Evolutionary conservation across 2,888 invertebrate species (phyloP).

Genomic region (Trichogramma evanescens): DNA sequence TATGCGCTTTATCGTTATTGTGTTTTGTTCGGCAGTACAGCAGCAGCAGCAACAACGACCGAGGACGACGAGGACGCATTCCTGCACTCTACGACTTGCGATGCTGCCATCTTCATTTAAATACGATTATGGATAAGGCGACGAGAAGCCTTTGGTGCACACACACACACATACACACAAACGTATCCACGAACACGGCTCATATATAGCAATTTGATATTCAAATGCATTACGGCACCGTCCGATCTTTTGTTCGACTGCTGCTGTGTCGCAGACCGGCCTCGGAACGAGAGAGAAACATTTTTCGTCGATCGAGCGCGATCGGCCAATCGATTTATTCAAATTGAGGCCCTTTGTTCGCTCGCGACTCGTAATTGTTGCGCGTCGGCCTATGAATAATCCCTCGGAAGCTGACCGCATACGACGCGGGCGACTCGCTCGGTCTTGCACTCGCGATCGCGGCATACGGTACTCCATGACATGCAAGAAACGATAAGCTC

Average conservation of each 20-base stretch:
- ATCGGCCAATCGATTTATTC: conserved; percentile 24
- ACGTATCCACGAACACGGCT: conserved; percentile 13
- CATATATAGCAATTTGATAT: conserved; percentile 43
- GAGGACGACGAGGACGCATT: conserved; percentile 39
- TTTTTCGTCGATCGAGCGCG: background rate
- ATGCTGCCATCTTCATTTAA: conserved; percentile 43
- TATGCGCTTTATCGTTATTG: conserved; percentile 41
- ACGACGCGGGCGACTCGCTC: background rate
- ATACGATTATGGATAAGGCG: conserved; percentile 47
- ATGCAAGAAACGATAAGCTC: conserved; percentile 18
- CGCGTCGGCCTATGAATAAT: no score
- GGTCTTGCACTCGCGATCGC: background rate
- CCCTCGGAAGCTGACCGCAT: no score
- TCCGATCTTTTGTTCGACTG: conserved; percentile 40
- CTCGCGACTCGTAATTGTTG: conserved; percentile 8
- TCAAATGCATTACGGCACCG: conserved; percentile 36
- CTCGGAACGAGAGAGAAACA: no score
- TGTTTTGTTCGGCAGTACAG: conserved; percentile 31
- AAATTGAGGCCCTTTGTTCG: conserved; percentile 10
- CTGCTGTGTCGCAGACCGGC: conserved; percentile 22
- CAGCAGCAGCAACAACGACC: conserved; percentile 8
- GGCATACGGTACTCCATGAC: background rate
- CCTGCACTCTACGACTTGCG: conserved; percentile 37
- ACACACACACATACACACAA: background rate
- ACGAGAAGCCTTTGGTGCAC: conserved; percentile 14